These are phyloP conservation scores for Seriola rivoliana DNA, from an alignment of 2,113 vertebrate species.

Conservation along the genomic window DNA sequence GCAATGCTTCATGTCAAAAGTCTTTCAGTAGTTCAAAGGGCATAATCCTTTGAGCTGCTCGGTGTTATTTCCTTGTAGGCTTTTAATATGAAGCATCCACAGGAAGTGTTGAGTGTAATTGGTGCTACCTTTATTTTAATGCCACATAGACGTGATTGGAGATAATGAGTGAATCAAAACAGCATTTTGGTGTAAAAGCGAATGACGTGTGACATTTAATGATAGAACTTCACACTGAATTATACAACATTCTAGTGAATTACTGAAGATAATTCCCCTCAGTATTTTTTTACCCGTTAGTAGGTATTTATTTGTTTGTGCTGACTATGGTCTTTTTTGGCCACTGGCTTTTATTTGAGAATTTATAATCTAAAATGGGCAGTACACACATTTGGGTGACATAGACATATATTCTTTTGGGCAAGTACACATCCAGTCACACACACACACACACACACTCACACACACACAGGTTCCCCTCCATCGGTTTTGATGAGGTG, in stretches of 20 bases:
- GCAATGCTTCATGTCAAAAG: too few relatives aligned
- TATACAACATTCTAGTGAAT: too few relatives aligned
- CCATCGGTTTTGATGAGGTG: slow-evolving; percentile 62
- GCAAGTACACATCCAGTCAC: background rate
- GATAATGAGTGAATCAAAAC: too few relatives aligned
- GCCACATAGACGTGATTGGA: too few relatives aligned
- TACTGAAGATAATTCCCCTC: too few relatives aligned
- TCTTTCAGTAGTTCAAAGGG: background rate
- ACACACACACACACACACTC: background rate
- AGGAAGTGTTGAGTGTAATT: background rate
- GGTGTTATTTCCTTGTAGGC: background rate
- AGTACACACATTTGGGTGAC: background rate
- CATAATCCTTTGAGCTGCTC: background rate
- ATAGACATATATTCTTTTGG: background rate
- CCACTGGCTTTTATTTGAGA: background rate
- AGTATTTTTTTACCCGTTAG: too few relatives aligned
- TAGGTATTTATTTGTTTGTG: too few relatives aligned
- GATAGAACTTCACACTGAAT: too few relatives aligned
- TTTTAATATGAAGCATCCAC: background rate
- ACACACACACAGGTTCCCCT: slow-evolving; percentile 33
- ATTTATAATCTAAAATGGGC: background rate
- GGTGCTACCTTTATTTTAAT: background rate
- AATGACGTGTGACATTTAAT: too few relatives aligned
- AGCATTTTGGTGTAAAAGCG: too few relatives aligned
- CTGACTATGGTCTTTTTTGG: too few relatives aligned